A percentile compares a stretch with the other conserved stretches of the same genome.
phyloP scores from a whole-genome alignment of 2,113 vertebrate species.

The Anolis carolinensis region DNA sequence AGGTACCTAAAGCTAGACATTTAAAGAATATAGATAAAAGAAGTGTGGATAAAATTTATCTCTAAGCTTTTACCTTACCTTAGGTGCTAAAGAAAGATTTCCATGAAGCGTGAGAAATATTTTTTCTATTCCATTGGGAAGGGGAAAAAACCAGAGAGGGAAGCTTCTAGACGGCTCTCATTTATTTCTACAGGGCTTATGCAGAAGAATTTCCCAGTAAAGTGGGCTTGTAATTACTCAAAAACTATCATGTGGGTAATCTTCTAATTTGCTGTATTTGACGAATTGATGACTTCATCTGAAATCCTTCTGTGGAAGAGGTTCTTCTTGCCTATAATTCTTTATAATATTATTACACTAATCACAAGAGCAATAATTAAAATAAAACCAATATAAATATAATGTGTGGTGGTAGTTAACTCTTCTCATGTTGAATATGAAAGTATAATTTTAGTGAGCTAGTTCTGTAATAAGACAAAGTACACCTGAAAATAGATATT shows the following conservation, averaged over 20 bases:
- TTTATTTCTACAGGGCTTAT: background rate
- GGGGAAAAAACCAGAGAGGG: background rate
- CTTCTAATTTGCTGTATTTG: background rate
- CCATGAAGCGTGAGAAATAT: background rate
- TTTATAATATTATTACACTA: background rate
- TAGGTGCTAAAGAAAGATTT: background rate
- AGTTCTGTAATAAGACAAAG: background rate
- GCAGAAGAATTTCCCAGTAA: background rate
- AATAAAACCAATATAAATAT: background rate
- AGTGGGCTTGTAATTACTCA: background rate
- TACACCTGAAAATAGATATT: background rate
- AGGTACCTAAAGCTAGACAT: constrained; percentile 47
- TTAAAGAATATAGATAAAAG: constrained; percentile 51
- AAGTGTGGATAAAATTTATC: background rate
- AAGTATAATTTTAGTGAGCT: background rate
- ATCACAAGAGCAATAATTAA: background rate
- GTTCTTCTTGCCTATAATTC: background rate
- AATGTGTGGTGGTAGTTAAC: background rate
- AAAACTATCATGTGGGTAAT: background rate
- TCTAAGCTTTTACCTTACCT: background rate
- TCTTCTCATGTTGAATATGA: background rate
- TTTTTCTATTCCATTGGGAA: background rate
- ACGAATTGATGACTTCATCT: background rate
- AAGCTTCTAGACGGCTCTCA: background rate
- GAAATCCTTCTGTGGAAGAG: background rate